Conservation (phyloP, 92 coral and sea anemone genomes). For the Bergia puertoricense region DNA sequence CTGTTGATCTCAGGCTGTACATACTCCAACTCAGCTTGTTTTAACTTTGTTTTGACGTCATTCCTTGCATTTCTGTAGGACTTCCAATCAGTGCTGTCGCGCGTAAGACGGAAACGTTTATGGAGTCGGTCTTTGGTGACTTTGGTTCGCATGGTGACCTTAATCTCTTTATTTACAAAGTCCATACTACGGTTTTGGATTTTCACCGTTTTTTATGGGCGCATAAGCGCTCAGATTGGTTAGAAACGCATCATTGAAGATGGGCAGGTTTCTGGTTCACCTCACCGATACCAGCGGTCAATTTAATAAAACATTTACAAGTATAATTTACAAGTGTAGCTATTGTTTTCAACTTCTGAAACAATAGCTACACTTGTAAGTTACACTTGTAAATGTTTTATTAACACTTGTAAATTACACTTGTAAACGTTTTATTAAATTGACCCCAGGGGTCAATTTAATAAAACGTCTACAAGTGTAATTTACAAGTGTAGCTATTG, state of each 20-base stretch:
- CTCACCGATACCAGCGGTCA: background rate
- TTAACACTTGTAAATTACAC: too few species aligned
- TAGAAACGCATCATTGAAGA: conserved; percentile 13
- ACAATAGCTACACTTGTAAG: too few species aligned
- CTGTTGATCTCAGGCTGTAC: too few species aligned
- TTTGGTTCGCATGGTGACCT: conserved; percentile 16
- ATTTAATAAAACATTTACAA: too few species aligned
- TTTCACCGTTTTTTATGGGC: conserved; percentile 22
- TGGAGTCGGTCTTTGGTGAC: conserved; percentile 31
- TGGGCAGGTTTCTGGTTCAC: background rate
- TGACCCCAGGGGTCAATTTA: too few species aligned
- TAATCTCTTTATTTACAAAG: conserved; percentile 20
- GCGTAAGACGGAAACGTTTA: background rate
- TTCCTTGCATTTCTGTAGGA: background rate
- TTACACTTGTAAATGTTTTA: too few species aligned
- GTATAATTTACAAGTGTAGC: too few species aligned
- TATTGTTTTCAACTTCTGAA: too few species aligned
- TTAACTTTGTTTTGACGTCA: conserved; percentile 17
- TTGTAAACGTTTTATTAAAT: too few species aligned
- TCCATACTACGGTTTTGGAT: background rate
- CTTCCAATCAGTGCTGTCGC: background rate
- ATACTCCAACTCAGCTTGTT: background rate
- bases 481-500: too few species aligned
- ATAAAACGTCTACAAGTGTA: too few species aligned
- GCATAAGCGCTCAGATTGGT: conserved; percentile 22